phyloP scores from a whole-genome alignment of 2,797 vertebrate species.

The Glossophaga mutica region DNA sequence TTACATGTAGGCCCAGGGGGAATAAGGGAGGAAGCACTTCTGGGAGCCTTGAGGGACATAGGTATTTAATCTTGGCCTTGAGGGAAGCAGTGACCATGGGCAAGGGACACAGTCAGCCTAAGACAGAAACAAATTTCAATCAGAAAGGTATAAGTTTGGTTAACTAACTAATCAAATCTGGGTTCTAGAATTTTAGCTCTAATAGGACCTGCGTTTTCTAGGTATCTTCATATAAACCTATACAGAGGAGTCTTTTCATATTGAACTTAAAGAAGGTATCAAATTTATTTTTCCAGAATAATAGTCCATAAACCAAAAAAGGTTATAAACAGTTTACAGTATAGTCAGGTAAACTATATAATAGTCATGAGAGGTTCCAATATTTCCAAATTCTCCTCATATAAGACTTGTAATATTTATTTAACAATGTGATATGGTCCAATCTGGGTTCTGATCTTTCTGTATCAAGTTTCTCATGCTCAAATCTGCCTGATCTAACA shows the following conservation, averaged over 20 bases:
- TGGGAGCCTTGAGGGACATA: neutral
- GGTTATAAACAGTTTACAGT: neutral
- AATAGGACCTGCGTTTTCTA: neutral
- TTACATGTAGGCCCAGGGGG: neutral
- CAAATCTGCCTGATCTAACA: neutral
- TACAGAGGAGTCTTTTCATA: neutral
- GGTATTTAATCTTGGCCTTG: neutral
- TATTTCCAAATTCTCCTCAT: neutral
- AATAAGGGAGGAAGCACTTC: neutral
- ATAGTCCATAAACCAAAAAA: neutral
- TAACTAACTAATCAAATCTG: neutral
- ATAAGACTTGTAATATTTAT: neutral
- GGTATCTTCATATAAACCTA: neutral
- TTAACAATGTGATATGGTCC: neutral
- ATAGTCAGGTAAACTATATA: neutral
- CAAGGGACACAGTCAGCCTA: neutral
- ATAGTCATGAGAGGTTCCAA: neutral
- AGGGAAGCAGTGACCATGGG: neutral
- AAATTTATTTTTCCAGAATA: neutral
- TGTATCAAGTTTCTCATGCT: neutral
- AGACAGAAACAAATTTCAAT: neutral
- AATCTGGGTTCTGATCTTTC: neutral
- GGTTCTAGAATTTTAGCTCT: neutral
- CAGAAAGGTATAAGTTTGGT: neutral
- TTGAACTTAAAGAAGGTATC: neutral